Percentiles rank a stretch among this genome's conserved stretches.
These are phyloP conservation scores for Lacanobia oleracea DNA, from an alignment of 2,888 invertebrate species.

Conservation along the genomic window DNA sequence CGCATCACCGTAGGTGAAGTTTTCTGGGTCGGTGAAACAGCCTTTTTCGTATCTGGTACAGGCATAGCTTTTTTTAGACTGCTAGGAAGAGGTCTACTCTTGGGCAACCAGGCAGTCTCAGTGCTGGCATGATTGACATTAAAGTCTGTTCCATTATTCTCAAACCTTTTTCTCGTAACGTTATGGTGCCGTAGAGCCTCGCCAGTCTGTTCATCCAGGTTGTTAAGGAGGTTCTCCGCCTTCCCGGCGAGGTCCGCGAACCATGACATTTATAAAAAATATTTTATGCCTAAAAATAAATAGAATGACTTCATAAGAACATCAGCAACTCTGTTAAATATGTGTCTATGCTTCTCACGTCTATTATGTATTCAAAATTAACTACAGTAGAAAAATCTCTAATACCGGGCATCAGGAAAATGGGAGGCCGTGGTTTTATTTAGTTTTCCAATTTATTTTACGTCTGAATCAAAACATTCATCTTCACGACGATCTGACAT, in stretches of 20 bases:
- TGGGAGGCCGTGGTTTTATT: constrained; percentile 20
- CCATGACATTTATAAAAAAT: constrained; percentile 92
- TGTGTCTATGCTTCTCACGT: neutral
- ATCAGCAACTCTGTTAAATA: neutral
- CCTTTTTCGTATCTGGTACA: constrained; percentile 71
- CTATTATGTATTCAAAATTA: neutral
- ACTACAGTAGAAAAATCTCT: constrained; percentile 8
- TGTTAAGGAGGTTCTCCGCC: constrained; percentile 94
- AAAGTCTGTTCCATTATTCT: constrained; percentile 64
- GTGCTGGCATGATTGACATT: constrained; percentile 44
- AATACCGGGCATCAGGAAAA: constrained; percentile 60
- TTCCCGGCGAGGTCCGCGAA: constrained; percentile 93
- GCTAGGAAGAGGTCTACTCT: constrained; percentile 68
- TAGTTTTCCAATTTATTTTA: constrained; percentile 38
- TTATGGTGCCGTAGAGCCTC: constrained; percentile 89
- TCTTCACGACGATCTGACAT: constrained; percentile 50
- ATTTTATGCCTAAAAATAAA: constrained; percentile 67
- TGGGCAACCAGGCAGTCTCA: constrained; percentile 72
- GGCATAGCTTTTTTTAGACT: constrained; percentile 70
- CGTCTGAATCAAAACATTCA: constrained; percentile 57
- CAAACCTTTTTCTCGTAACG: constrained; percentile 74
- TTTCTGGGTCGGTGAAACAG: constrained; percentile 67
- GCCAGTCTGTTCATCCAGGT: constrained; percentile 94
- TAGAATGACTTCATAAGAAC: constrained; percentile 2
- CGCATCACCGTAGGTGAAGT: constrained; percentile 58